Evolutionary conservation across 2,888 invertebrate genomes (phyloP).

Genomic region (Harmothoe impar): DNA sequence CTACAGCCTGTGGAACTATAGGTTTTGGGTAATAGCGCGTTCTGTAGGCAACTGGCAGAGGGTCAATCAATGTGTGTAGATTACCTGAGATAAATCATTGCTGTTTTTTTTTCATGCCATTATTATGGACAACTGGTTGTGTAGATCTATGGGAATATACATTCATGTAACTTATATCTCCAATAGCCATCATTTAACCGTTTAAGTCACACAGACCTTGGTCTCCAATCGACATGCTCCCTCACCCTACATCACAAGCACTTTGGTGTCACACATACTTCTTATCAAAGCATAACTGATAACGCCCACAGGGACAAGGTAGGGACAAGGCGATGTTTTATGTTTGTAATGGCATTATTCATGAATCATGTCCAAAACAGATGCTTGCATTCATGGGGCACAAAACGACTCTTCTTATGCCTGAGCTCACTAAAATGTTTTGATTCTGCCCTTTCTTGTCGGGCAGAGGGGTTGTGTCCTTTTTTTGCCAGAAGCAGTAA

Average conservation of each 20-base stretch:
- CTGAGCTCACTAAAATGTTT: conserved; percentile 35
- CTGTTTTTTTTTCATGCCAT: no score
- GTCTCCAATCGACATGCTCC: background rate
- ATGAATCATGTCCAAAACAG: conserved; percentile 16
- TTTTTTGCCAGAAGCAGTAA: background rate
- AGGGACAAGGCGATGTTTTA: background rate
- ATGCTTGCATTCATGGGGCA: background rate
- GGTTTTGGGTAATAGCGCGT: no score
- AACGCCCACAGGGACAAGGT: background rate
- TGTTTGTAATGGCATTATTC: conserved; percentile 12
- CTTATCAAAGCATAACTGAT: conserved; percentile 21
- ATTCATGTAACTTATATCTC: no score
- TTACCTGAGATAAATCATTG: no score
- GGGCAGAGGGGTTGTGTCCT: background rate
- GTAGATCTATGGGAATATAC: no score
- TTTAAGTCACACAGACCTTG: no score
- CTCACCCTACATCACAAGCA: background rate
- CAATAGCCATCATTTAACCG: no score
- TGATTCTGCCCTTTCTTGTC: conserved; percentile 8
- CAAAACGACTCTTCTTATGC: conserved; percentile 25
- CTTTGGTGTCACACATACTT: background rate
- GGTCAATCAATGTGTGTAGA: no score
- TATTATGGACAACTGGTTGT: no score
- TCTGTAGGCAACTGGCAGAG: no score
- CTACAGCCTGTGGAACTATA: no score